Evolutionary conservation across 2,113 vertebrate genomes (phyloP).

Genomic region (Zingel zingel): DNA sequence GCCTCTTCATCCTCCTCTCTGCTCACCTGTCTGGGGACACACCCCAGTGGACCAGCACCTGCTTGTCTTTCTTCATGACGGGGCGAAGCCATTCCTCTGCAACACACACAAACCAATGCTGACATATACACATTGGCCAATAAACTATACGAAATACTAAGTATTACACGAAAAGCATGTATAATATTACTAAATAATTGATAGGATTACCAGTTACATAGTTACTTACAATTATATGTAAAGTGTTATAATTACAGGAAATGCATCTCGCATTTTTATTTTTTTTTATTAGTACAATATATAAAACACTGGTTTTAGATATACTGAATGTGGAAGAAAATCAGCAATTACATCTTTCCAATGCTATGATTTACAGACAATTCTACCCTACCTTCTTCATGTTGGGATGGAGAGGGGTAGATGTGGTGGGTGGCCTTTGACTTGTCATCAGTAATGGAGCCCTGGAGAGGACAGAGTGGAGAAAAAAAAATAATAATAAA

Average conservation of each 20-base stretch:
- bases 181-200: neutral
- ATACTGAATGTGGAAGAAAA: neutral
- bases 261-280: neutral
- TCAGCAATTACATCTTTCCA: too few species aligned
- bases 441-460: constrained; percentile 95
- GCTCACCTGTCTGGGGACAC: constrained; percentile 88
- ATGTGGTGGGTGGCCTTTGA: constrained; percentile 96
- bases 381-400: constrained; percentile 91
- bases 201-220: neutral
- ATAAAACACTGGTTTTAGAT: neutral
- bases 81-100: constrained; percentile 98
- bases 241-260: neutral
- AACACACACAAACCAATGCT: constrained; percentile 41
- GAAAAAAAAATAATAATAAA: neutral
- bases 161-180: neutral
- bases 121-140: neutral
- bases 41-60: constrained; percentile 97
- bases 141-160: neutral
- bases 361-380: neutral
- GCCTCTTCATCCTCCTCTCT: neutral
- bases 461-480: constrained; percentile 77
- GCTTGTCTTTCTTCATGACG: constrained; percentile 96
- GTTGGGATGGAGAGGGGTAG: constrained; percentile 88
- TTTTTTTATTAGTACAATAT: neutral
- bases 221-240: neutral